Base-by-base conservation (phyloP, 2,113 vertebrate species). In the Nansenia antarctica region DNA sequence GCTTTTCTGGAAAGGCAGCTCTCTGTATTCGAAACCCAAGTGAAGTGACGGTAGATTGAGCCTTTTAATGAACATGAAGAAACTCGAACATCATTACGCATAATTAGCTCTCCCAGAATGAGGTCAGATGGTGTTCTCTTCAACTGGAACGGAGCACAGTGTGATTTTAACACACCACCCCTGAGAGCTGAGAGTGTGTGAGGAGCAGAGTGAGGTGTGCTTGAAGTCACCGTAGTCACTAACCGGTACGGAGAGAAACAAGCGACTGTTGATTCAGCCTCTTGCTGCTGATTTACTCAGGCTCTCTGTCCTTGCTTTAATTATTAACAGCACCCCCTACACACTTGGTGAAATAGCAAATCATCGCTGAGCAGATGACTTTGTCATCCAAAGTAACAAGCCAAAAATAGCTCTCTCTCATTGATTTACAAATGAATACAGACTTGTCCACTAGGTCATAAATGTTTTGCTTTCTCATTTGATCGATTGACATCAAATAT, bases 211-310 rank as follows among this genome's bases (percentile, higher is more conserved):
- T n/a, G n/a, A n/a, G n/a, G n/a, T n/a, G n/a, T 65, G 42, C 42
- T 78, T 71, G 9, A 69, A 70, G 61, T 74, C 59, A 74, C 72
- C 59, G 65, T 70, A 35, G 34, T 58, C 60, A 35, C 18, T 65
- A 15, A 32, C 14, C 35, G 26, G 9, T 35, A 59, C 29, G 20
- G 62, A 55, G 30, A 20, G 39, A 69, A 27, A 75, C 20, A 30
- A 66, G 30, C 34, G 35, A 32, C 52, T 9, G 24, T 49, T 22
- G 22, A 63, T 76, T 70, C 60, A 53, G 24, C 14, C 7, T 26
- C 52, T n/a, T 73, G 35, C 34, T 20, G 62, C 20, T 67, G 8
- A 32, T 67, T 64, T 52, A 0, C 3, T 35, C 26, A 60, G 63
- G 54, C 57, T 61, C 72, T 52, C 61, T 26, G 74, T 14, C 58